phyloP scores from a whole-genome alignment of 2,797 vertebrate species.

The Schizopygopsis pylzovi region DNA sequence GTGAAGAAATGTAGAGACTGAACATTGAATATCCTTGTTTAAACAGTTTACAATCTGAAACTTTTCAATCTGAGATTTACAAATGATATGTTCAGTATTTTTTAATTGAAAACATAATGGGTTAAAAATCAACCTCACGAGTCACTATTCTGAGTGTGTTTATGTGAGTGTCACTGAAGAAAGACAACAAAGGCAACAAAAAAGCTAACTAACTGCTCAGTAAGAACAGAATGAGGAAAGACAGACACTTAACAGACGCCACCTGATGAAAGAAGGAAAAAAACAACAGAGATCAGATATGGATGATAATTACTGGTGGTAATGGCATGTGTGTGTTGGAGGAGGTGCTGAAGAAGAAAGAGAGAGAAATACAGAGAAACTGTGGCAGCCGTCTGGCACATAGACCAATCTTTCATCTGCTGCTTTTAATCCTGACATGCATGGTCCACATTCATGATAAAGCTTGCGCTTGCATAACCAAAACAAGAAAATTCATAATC shows the following conservation, averaged over 20 bases:
- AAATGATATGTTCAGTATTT: not conserved
- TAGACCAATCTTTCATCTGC: conserved; percentile 40
- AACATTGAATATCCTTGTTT: not conserved
- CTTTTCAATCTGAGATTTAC: not conserved
- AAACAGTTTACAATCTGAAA: not conserved
- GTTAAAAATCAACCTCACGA: not conserved
- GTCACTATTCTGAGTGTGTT: not conserved
- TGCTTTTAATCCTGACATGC: conserved; percentile 57
- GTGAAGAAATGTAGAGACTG: not conserved
- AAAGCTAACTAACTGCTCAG: conserved; percentile 51
- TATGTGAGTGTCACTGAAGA: not conserved
- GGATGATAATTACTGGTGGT: conserved; percentile 15
- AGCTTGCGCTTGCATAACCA: conserved; percentile 51
- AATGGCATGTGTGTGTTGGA: not conserved
- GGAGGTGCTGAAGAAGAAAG: conserved; percentile 39
- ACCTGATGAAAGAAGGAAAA: conserved; percentile 11
- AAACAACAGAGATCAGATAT: conserved; percentile 18
- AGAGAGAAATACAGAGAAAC: conserved; percentile 36
- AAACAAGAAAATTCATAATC: conserved; percentile 54
- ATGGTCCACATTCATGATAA: conserved; percentile 51
- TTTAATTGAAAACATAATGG: not conserved
- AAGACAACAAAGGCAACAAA: not conserved
- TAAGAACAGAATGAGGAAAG: conserved; percentile 28
- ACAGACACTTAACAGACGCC: conserved; percentile 34
- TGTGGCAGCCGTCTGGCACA: conserved; percentile 34